These are phyloP conservation scores for Drosophila mimetica DNA, from an alignment of 2,888 invertebrate genomes.

Conservation along the genomic window DNA sequence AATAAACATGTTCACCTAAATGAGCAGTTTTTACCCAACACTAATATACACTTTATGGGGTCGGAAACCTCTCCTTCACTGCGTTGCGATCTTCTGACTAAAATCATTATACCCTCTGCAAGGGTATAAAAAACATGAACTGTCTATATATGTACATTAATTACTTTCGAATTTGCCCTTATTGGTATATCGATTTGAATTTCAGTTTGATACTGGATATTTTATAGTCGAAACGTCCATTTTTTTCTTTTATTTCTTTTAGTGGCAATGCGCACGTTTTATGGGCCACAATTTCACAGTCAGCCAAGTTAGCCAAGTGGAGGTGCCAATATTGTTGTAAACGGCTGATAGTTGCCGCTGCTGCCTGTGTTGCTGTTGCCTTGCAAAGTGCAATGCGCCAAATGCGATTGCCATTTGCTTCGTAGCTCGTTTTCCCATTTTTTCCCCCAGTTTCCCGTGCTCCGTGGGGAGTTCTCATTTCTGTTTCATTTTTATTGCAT, in stretches of 20 bases:
- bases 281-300: conserved; percentile 76
- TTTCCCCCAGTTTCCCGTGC: neutral
- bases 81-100: no score
- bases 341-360: conserved; percentile 75
- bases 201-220: conserved; percentile 11
- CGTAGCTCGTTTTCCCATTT: conserved; percentile 35
- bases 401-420: conserved; percentile 66
- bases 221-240: conserved; percentile 17
- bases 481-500: conserved; percentile 64
- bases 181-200: conserved; percentile 5
- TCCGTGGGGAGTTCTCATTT: conserved; percentile 34
- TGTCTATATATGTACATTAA: no score
- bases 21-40: no score
- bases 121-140: no score
- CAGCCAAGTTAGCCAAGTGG: conserved; percentile 64
- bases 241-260: no score
- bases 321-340: conserved; percentile 81
- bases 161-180: no score
- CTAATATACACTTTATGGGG: no score
- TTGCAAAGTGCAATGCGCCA: conserved; percentile 69
- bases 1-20: no score
- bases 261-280: conserved; percentile 71
- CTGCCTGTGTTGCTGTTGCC: conserved; percentile 41
- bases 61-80: no score
- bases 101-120: no score